Conservation (phyloP, 2,888 invertebrate genomes). For the Apodemia duryi region DNA sequence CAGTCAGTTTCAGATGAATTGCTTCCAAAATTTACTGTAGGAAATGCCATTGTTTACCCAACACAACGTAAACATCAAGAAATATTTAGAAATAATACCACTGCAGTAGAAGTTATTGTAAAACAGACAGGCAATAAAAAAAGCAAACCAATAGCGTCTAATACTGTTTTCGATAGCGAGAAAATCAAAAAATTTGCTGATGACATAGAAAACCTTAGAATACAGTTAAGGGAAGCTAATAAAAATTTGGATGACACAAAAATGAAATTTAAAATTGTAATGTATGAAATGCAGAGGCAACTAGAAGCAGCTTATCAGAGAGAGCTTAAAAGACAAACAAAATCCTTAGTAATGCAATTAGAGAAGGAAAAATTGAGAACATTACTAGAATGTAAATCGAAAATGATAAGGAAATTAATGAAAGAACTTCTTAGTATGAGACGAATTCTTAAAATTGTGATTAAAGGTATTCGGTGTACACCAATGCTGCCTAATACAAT, state of each 20-base stretch:
- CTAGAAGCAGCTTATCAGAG: constrained; percentile 44
- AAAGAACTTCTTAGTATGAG: constrained; percentile 52
- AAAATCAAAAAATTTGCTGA: constrained; percentile 32
- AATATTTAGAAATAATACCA: constrained; percentile 59
- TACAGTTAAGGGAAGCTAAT: constrained; percentile 43
- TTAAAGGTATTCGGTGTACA: constrained; percentile 44
- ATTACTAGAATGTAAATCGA: constrained; percentile 50
- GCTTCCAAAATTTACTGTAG: constrained; percentile 19
- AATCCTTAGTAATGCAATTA: constrained; percentile 46
- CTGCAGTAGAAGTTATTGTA: constrained; percentile 60
- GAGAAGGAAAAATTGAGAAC: constrained; percentile 61
- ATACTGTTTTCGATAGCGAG: not conserved
- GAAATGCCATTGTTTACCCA: not conserved
- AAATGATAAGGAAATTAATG: constrained; percentile 46
- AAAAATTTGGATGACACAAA: constrained; percentile 39
- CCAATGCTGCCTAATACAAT: constrained; percentile 36
- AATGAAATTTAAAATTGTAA: constrained; percentile 43
- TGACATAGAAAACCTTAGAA: constrained; percentile 44
- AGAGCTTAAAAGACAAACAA: constrained; percentile 47
- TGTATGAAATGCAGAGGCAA: constrained; percentile 53
- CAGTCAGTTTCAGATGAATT: constrained; percentile 35
- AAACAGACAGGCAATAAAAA: constrained; percentile 49
- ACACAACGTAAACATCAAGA: constrained; percentile 39
- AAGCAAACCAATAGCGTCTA: constrained; percentile 30
- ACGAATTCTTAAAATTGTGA: constrained; percentile 47